Base-by-base conservation (phyloP, 2,888 invertebrate species). In the Furcula furcula region DNA sequence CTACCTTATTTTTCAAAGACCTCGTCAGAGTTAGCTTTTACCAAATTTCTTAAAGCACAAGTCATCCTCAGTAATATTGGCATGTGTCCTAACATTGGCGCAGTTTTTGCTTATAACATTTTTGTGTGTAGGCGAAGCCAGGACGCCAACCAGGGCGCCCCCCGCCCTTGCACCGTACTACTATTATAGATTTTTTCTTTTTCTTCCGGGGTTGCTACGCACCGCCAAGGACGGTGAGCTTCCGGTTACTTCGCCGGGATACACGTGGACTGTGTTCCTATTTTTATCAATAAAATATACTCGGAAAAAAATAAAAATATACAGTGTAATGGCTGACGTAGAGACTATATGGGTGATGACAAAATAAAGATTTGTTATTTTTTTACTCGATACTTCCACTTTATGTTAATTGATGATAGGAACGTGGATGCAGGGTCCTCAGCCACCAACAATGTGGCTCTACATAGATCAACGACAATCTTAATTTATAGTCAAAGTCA, bases 131-230 rank as follows among this genome's bases (percentile, higher is more conserved):
- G 51, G 55, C 25, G 47, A 39, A 36, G 51, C 43, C 42, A 23
- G 23, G 23, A 12, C 23, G 27, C 54, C 53, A 59, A 55, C 56
- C 59, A 58, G 62, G 63, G 66, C 65, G 46, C 42, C 56, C 62
- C 49, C 65, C 67, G 50, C 66, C 70, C 64, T 53, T 71, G 73
- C 74, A 66, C 62, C 65, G 56, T 60, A 50, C 56, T 59, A 61
- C 59, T 72, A 67, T 71, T 81, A 82, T 83, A 81, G 82, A 83
- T 83, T 83, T 83, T 75, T 77, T 62, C 56, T 53, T 63, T 68
- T 71, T 68, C 66, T 67, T 67, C 66, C 65, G 65, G 68, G 76
- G 79, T 76, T 74, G 78, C 74, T 65, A 76, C 67, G 77, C 70
- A 55, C 60, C 62, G 68, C 66, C 81, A 78, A 81, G 81, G 83